A percentile compares a stretch with the other conserved stretches of the same genome.
Evolutionary conservation across 2,797 vertebrate genomes (phyloP).

Genomic region (Heliangelus exortis): DNA sequence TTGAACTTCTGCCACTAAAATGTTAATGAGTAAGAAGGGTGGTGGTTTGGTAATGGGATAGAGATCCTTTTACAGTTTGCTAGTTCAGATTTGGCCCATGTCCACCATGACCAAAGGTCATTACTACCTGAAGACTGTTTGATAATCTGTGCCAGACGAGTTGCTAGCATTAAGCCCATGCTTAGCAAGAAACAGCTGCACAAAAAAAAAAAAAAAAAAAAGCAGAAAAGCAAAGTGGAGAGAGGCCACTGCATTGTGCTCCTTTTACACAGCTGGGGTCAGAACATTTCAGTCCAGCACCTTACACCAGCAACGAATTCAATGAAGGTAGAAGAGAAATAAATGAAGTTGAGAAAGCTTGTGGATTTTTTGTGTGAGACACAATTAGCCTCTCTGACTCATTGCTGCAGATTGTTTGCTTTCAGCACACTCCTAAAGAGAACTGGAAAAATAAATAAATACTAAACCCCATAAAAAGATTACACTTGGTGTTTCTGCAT

Average conservation of each 20-base stretch:
- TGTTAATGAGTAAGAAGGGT: slow-evolving; percentile 62
- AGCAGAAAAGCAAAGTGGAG: background rate
- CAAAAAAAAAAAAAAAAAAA: background rate
- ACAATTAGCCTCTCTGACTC: background rate
- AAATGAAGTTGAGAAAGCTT: background rate
- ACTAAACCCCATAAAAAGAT: background rate
- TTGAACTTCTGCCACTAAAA: slow-evolving; percentile 73
- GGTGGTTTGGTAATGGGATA: slow-evolving; percentile 53
- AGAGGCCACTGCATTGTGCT: background rate
- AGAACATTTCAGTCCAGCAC: background rate
- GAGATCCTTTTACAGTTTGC: slow-evolving; percentile 56
- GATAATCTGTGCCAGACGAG: background rate
- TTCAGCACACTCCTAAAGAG: background rate
- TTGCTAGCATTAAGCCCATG: background rate
- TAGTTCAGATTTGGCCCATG: slow-evolving; percentile 47
- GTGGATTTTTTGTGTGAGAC: background rate
- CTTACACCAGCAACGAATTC: background rate
- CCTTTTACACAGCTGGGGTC: background rate
- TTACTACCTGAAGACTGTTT: slow-evolving; percentile 2
- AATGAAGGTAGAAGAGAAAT: background rate
- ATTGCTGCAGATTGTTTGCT: background rate
- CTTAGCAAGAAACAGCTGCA: background rate
- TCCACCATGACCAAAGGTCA: slow-evolving; percentile 41
- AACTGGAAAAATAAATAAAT: slow-evolving; percentile 19
- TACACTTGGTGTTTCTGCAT: background rate